A percentile compares a stretch with the other conserved stretches of the same genome.
Evolutionary conservation across 2,888 invertebrate genomes (phyloP).

Genomic region (Polylopha cassiicola): DNA sequence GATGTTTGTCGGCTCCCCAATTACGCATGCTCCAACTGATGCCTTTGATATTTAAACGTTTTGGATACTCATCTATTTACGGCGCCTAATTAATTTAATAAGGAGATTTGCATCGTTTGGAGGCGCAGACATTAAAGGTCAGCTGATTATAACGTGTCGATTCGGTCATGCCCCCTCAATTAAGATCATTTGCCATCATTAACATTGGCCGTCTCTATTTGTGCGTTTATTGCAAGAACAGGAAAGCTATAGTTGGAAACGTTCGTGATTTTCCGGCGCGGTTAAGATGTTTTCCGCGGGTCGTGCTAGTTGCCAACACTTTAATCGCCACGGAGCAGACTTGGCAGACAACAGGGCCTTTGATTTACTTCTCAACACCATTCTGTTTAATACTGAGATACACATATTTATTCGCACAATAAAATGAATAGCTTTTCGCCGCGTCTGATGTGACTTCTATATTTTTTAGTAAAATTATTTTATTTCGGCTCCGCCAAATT

Average conservation of each 20-base stretch:
- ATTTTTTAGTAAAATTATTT: slow-evolving; percentile 18
- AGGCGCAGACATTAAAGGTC: too few relatives aligned
- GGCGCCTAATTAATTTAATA: too few relatives aligned
- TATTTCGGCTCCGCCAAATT: slow-evolving; percentile 13
- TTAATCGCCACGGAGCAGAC: slow-evolving; percentile 48
- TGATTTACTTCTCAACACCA: slow-evolving; percentile 72
- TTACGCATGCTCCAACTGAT: slow-evolving; percentile 47
- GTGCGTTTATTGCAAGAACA: slow-evolving; percentile 10
- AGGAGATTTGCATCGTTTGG: too few relatives aligned
- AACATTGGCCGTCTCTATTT: slow-evolving; percentile 8
- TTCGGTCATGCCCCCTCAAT: slow-evolving; percentile 8
- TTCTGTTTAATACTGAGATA: slow-evolving; percentile 39
- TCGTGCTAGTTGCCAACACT: slow-evolving; percentile 56
- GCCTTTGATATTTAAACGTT: slow-evolving; percentile 29
- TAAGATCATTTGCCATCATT: slow-evolving; percentile 10
- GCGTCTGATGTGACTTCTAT: slow-evolving; percentile 18
- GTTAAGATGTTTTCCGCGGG: slow-evolving; percentile 52
- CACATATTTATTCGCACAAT: slow-evolving; percentile 17
- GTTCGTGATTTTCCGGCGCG: slow-evolving; percentile 24
- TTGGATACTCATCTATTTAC: too few relatives aligned
- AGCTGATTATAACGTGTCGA: slow-evolving; percentile 11
- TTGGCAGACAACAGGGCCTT: slow-evolving; percentile 61
- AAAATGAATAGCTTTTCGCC: slow-evolving; percentile 23
- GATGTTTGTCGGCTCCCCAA: slow-evolving; percentile 52
- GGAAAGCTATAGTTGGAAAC: slow-evolving; percentile 11